These are phyloP conservation scores for Beris chalybata DNA, from an alignment of 2,888 invertebrate genomes.

Conservation along the genomic window DNA sequence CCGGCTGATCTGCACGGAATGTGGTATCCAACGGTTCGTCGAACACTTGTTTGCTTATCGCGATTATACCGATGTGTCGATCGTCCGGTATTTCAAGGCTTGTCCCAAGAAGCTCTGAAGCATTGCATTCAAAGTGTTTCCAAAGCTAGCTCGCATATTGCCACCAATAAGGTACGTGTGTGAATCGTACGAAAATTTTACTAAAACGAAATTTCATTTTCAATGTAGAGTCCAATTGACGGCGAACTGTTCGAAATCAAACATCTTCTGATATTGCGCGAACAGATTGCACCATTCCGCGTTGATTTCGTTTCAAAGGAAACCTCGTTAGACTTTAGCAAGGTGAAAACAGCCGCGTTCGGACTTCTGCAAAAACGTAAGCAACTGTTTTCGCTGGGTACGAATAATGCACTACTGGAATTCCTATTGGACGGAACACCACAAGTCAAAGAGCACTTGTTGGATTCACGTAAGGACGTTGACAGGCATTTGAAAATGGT, in stretches of 20 bases:
- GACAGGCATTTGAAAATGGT: slow-evolving; percentile 87
- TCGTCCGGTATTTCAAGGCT: slow-evolving; percentile 91
- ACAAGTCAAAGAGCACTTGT: slow-evolving; percentile 84
- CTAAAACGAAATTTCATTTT: slow-evolving; percentile 17
- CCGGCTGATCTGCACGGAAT: slow-evolving; percentile 98
- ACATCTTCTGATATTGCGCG: slow-evolving; percentile 92
- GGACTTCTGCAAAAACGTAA: slow-evolving; percentile 75
- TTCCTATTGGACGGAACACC: slow-evolving; percentile 92
- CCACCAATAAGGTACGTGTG: slow-evolving; percentile 64
- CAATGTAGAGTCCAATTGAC: slow-evolving; percentile 73
- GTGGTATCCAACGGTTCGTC: slow-evolving; percentile 98
- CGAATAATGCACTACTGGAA: slow-evolving; percentile 90
- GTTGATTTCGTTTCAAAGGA: slow-evolving; percentile 93
- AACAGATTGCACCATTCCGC: slow-evolving; percentile 98
- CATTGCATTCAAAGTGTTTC: slow-evolving; percentile 90
- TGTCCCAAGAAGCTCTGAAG: slow-evolving; percentile 94
- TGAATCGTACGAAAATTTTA: slow-evolving; percentile 9
- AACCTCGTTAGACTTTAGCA: slow-evolving; percentile 90
- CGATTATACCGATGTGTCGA: slow-evolving; percentile 88
- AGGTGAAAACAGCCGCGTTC: slow-evolving; percentile 84
- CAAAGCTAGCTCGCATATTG: slow-evolving; percentile 77
- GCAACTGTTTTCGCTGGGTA: slow-evolving; percentile 82
- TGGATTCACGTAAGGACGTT: slow-evolving; percentile 95
- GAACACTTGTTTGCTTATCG: slow-evolving; percentile 92
- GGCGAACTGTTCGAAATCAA: slow-evolving; percentile 97